Evolutionary conservation across 2,797 vertebrate species (phyloP).

Genomic region (Neoniphon sammara): DNA sequence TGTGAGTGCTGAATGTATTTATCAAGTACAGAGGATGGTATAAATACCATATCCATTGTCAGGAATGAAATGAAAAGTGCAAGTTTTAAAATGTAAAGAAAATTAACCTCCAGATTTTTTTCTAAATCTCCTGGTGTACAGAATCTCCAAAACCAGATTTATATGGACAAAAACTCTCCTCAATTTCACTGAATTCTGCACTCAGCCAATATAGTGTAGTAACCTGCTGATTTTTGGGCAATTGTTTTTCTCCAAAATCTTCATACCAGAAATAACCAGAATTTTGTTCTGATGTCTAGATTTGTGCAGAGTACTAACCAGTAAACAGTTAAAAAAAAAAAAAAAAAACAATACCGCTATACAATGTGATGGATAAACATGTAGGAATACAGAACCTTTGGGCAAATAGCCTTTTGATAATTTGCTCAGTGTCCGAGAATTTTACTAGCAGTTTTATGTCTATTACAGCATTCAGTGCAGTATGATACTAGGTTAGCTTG

Average conservation of each 20-base stretch:
- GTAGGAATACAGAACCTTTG: neutral
- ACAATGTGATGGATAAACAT: slow-evolving; percentile 5
- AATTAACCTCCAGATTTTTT: slow-evolving; percentile 3
- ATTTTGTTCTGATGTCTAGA: neutral
- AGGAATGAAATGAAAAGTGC: slow-evolving; percentile 51
- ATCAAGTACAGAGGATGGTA: slow-evolving; percentile 59
- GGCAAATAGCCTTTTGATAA: neutral
- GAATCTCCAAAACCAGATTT: slow-evolving; percentile 8
- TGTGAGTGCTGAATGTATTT: slow-evolving; percentile 77
- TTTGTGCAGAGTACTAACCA: slow-evolving; percentile 14
- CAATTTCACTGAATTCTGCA: slow-evolving; percentile 52
- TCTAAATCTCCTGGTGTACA: neutral
- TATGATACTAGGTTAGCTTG: neutral
- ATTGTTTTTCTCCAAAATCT: slow-evolving; percentile 35
- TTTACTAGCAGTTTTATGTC: neutral
- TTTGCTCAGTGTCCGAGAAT: neutral
- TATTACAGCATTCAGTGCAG: neutral
- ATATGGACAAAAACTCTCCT: slow-evolving; percentile 12
- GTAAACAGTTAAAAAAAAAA: slow-evolving; percentile 36
- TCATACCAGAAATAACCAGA: neutral
- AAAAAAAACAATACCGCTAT: slow-evolving; percentile 45
- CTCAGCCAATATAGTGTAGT: slow-evolving; percentile 27
- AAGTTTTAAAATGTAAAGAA: slow-evolving; percentile 8
- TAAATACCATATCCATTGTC: slow-evolving; percentile 41
- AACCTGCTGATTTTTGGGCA: slow-evolving; percentile 60